phyloP scores from a whole-genome alignment of 2,113 vertebrate genomes.

The Thunnus maccoyii region DNA sequence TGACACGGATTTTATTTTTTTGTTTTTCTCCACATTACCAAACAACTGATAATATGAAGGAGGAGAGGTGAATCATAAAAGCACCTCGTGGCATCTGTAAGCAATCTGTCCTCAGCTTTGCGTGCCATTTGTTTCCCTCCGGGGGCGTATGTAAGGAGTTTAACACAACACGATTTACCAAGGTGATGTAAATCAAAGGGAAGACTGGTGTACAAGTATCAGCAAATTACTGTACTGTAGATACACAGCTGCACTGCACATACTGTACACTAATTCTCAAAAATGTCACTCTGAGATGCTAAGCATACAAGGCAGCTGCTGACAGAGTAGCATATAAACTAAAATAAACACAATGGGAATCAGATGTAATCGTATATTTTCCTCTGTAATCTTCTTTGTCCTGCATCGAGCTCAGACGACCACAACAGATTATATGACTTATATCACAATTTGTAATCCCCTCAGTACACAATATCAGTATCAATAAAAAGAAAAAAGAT shows the following conservation, averaged over 20 bases:
- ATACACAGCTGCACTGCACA: constrained; percentile 13
- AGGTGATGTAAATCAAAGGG: constrained; percentile 38
- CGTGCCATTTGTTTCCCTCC: constrained; percentile 27
- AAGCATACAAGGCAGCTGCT: constrained; percentile 31
- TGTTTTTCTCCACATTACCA: constrained; percentile 5
- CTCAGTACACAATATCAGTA: constrained; percentile 35
- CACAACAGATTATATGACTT: constrained; percentile 46
- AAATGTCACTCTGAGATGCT: constrained; percentile 30
- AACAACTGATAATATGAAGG: constrained; percentile 5
- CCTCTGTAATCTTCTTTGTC: constrained; percentile 65
- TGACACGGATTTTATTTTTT: constrained; percentile 20
- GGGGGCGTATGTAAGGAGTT: constrained; percentile 20
- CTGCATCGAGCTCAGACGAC: constrained; percentile 34
- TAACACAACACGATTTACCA: constrained; percentile 42
- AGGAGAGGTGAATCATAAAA: constrained; percentile 43
- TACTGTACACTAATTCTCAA: constrained; percentile 18
- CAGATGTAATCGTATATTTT: constrained; percentile 43
- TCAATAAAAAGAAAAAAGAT: constrained; percentile 33
- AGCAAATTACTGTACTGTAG: constrained; percentile 23
- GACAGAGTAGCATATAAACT: constrained; percentile 10
- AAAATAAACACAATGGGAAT: constrained; percentile 4
- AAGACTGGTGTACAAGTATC: constrained; percentile 33
- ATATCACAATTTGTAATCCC: constrained; percentile 60
- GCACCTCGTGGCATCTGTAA: constrained; percentile 36
- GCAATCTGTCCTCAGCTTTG: constrained; percentile 41